These are phyloP conservation scores for Leistus spinibarbis DNA, from an alignment of 2,888 invertebrate species.

Conservation along the genomic window DNA sequence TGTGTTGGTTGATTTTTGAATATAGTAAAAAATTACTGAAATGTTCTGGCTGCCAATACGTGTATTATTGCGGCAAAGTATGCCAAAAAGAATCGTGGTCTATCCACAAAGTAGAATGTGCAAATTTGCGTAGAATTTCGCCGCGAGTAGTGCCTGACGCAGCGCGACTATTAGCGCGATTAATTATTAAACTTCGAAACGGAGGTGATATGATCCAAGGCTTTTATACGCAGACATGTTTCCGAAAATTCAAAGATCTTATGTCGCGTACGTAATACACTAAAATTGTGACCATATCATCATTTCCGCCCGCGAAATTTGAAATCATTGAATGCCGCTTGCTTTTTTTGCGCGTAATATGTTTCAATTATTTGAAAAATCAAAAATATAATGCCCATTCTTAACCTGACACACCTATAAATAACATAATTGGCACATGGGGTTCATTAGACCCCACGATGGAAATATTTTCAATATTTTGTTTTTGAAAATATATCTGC, in stretches of 20 bases:
- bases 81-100: constrained; percentile 86
- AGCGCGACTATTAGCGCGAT: constrained; percentile 76
- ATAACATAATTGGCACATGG: no score
- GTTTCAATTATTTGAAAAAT: no score
- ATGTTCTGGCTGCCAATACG: constrained; percentile 83
- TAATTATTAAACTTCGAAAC: constrained; percentile 72
- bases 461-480: no score
- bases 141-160: constrained; percentile 82
- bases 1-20: constrained; percentile 47
- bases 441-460: no score
- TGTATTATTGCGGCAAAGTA: constrained; percentile 78
- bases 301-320: no score
- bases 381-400: no score
- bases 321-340: no score
- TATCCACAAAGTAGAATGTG: constrained; percentile 84
- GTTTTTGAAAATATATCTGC: no score
- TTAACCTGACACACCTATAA: no score
- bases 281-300: no score
- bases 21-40: constrained; percentile 73
- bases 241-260: constrained; percentile 80
- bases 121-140: constrained; percentile 71
- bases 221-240: constrained; percentile 72
- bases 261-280: constrained; percentile 84
- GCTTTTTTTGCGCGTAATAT: no score
- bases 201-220: constrained; percentile 72